Base-by-base conservation (phyloP, 2,113 vertebrate species). In the Ellobius talpinus region DNA sequence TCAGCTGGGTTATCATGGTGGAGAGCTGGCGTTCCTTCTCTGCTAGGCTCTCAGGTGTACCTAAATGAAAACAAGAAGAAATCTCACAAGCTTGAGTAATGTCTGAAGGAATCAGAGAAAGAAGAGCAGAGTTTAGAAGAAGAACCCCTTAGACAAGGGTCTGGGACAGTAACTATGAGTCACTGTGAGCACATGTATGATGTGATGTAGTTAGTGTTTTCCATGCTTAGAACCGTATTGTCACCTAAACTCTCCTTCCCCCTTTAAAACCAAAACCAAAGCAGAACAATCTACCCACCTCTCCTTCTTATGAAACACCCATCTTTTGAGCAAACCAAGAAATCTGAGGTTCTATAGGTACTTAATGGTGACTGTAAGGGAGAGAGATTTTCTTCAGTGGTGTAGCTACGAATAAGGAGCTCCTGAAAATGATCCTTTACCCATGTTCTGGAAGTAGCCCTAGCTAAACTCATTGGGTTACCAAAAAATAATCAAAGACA, bases 21-120 rank as follows among this genome's bases (percentile, higher is more conserved):
- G 99, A 99, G 98, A 99, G 99, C 98, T 99, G 99, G 96, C 99
- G 99, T 92, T 99, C 99, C 98, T 99, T 99, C 97, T 99, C 99
- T 92, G 99, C 99, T 98, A 99, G 98, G 98, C 99, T 99, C 98
- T 99, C 99, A 81, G 99, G 99, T 97, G 99, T 99, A 98, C 99
- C 99, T 99, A 97, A 96, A 96, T 73, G 95, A 77, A 98, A 97
- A 91, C 33, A 11, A 97, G 97, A 94, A 97, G 74, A 98, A 3
- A 97, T 63, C 78, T 98, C 98, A 97, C 98, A 98, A 96, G 94
- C 94, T 93, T 96, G 93, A 93, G 95, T 76, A 96, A 93, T 87
- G 42, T 81, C 74, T 95, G 70, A 82, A 91, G 77, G 50, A 82
- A 94, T 14, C 42, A 55, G 50, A 31, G 50, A 72, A n/a, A 77